phyloP scores from a whole-genome alignment of 1,140 invertebrate genomes.

The Proales similis region DNA sequence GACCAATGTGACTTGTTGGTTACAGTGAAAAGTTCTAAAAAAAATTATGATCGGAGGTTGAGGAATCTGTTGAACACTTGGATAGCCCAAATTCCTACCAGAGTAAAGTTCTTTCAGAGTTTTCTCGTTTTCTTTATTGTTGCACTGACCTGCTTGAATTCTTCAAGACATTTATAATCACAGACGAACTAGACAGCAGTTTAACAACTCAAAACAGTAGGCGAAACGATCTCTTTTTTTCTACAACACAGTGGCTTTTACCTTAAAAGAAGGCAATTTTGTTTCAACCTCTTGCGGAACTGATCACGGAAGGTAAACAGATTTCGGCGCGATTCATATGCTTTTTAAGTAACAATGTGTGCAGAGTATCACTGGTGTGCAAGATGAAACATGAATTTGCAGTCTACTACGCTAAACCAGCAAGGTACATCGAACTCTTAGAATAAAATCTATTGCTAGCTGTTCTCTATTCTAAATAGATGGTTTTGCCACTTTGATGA shows the following conservation, averaged over 20 bases:
- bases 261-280: not conserved
- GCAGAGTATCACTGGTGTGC: conserved; percentile 18
- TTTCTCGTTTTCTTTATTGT: not conserved
- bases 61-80: conserved; percentile 18
- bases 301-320: not conserved
- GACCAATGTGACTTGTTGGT: conserved; percentile 8
- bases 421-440: not conserved
- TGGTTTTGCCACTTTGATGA: conserved; percentile 37
- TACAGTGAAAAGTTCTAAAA: conserved; percentile 20
- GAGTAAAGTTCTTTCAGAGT: not conserved
- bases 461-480: not conserved
- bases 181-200: conserved; percentile 2
- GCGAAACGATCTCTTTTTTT: not conserved
- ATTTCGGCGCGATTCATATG: too few relatives aligned
- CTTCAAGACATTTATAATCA: conserved; percentile 17
- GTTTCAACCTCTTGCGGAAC: not conserved
- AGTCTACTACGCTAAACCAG: not conserved
- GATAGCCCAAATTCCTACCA: not conserved
- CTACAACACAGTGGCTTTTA: not conserved
- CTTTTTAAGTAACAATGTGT: too few relatives aligned
- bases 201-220: not conserved
- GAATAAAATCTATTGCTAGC: not conserved
- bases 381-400: conserved; percentile 11
- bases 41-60: conserved; percentile 18
- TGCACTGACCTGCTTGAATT: not conserved